A percentile compares a stretch with the other conserved stretches of the same genome.
These are phyloP conservation scores for Phyllotreta striolata DNA, from an alignment of 2,888 invertebrate genomes.

Conservation along the genomic window DNA sequence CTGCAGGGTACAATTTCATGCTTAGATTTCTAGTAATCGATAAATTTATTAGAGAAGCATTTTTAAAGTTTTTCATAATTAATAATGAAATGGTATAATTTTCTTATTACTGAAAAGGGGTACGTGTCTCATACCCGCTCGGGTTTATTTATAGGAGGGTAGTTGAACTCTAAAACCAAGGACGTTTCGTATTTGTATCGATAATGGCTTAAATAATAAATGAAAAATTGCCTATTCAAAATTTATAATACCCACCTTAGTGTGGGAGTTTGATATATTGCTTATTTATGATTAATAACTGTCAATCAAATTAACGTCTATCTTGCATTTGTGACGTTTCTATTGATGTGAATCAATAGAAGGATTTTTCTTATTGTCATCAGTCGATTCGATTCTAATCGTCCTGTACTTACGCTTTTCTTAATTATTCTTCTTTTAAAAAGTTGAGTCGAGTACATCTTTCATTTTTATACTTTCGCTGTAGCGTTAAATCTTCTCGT, in stretches of 20 bases:
- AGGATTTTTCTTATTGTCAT: background rate
- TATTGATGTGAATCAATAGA: no score
- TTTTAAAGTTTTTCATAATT: no score
- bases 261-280: slow-evolving; percentile 10
- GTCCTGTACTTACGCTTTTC: no score
- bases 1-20: no score
- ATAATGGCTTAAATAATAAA: slow-evolving; percentile 11
- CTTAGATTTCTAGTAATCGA: no score
- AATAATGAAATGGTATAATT: no score
- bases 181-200: slow-evolving; percentile 4
- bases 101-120: background rate
- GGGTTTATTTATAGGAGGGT: background rate
- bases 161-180: slow-evolving; percentile 1
- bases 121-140: background rate
- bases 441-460: no score
- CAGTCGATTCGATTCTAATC: background rate
- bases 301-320: slow-evolving; percentile 7
- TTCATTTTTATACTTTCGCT: no score
- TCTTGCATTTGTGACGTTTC: slow-evolving; percentile 3
- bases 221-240: slow-evolving; percentile 16
- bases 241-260: slow-evolving; percentile 6
- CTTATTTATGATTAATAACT: slow-evolving; percentile 13
- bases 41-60: no score
- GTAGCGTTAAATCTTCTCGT: no score
- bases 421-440: no score